Conservation (phyloP, 2,113 vertebrate species). For the Siniperca knerii region DNA sequence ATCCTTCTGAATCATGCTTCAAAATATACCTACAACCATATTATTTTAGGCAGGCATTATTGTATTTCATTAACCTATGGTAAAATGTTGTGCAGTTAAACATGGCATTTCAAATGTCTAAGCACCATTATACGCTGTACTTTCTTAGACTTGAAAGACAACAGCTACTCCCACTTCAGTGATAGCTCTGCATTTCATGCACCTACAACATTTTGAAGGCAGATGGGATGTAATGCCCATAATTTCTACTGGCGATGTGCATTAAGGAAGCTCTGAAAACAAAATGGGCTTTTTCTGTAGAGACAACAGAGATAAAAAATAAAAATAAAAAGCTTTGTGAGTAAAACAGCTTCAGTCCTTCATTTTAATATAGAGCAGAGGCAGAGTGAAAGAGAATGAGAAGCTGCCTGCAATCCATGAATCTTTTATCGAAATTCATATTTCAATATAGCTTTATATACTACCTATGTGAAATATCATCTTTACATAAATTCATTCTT, state of each 20-base stretch:
- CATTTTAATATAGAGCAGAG: constrained; percentile 54
- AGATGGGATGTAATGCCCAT: constrained; percentile 50
- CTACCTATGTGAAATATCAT: constrained; percentile 69
- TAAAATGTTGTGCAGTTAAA: constrained; percentile 8
- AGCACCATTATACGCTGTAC: neutral
- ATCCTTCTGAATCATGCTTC: neutral
- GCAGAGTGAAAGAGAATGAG: constrained; percentile 38
- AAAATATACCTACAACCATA: neutral
- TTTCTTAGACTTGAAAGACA: constrained; percentile 51
- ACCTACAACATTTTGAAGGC: constrained; percentile 46
- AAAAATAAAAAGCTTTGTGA: constrained; percentile 26
- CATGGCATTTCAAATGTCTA: constrained; percentile 1
- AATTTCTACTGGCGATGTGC: constrained; percentile 47
- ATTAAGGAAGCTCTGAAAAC: constrained; percentile 59
- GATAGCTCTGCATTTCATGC: constrained; percentile 28
- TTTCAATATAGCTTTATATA: constrained; percentile 71
- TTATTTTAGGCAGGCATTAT: neutral
- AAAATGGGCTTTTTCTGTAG: constrained; percentile 54
- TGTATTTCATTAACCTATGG: constrained; percentile 17
- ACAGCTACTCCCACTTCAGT: constrained; percentile 29
- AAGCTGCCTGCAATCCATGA: constrained; percentile 53
- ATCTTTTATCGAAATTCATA: constrained; percentile 75
- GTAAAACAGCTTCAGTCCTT: constrained; percentile 42
- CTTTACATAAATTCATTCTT: constrained; percentile 74
- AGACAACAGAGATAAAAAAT: constrained; percentile 24